Evolutionary conservation across 2,113 vertebrate genomes (phyloP).

Genomic region (Hypocryptadius cinnamomeus): DNA sequence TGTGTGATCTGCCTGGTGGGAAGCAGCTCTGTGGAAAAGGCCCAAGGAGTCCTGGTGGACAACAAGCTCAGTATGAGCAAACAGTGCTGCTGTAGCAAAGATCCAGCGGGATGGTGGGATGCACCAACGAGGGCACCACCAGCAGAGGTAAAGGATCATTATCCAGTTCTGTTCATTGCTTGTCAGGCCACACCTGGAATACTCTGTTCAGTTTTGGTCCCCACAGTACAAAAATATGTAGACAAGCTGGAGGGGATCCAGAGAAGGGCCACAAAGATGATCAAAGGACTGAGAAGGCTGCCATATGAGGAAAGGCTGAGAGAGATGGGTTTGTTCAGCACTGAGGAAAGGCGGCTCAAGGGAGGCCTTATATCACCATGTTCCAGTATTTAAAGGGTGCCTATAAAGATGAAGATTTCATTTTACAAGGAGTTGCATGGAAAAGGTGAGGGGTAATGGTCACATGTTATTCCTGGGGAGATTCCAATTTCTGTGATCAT

Average conservation of each 20-base stretch:
- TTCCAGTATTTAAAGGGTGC: not conserved
- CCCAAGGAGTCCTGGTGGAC: not conserved
- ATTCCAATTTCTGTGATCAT: not conserved
- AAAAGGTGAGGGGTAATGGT: not conserved
- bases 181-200: not conserved
- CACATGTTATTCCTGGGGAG: not conserved
- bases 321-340: not conserved
- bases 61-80: not conserved
- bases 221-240: rapidly evolving
- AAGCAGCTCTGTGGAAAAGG: not conserved
- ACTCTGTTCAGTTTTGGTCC: not conserved
- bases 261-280: not conserved
- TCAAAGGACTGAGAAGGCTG: not conserved
- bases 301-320: not conserved
- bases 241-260: not conserved
- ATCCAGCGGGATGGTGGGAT: not conserved
- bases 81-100: not conserved
- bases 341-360: not conserved
- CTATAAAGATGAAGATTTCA: not conserved
- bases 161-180: not conserved
- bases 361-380: not conserved
- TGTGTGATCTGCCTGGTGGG: not conserved
- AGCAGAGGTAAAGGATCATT: not conserved
- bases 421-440: not conserved
- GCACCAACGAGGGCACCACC: not conserved